Percentiles rank a stretch among this genome's conserved stretches.
Evolutionary conservation across 2,888 invertebrate genomes (phyloP).

Genomic region (Dasypogon diadema): DNA sequence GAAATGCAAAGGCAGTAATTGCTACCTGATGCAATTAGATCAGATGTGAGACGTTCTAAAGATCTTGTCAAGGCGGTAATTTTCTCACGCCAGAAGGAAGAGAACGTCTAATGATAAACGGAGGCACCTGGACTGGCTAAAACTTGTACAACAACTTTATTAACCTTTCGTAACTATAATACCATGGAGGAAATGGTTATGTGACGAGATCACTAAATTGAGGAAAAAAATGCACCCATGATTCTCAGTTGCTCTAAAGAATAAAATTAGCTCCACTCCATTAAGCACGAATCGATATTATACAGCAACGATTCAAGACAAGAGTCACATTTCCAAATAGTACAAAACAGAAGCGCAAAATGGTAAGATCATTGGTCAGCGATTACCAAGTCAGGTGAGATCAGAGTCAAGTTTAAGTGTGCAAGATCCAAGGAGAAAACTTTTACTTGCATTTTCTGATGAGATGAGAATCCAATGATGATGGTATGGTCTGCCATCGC

Average conservation of each 20-base stretch:
- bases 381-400: not conserved
- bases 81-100: slow-evolving; percentile 14
- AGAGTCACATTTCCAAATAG: not conserved
- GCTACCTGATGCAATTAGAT: slow-evolving; percentile 2
- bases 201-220: slow-evolving; percentile 13
- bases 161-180: not conserved
- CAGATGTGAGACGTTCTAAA: not conserved
- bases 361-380: slow-evolving; percentile 15
- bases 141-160: not conserved
- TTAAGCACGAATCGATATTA: not conserved
- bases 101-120: not conserved
- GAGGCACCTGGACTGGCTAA: not conserved
- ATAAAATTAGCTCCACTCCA: not conserved
- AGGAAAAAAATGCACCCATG: not conserved
- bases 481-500: not conserved
- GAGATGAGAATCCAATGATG: not conserved
- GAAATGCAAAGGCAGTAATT: not conserved
- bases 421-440: slow-evolving; percentile 4
- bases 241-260: not conserved
- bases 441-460: slow-evolving; percentile 33
- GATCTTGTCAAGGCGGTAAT: slow-evolving; percentile 12
- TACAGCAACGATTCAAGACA: not conserved
- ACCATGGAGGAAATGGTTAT: slow-evolving; percentile 18
- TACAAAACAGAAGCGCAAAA: not conserved
- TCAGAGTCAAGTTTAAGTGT: slow-evolving; percentile 31